Base-by-base conservation (phyloP, 2,888 invertebrate genomes). In the Cremastinae sp. region DNA sequence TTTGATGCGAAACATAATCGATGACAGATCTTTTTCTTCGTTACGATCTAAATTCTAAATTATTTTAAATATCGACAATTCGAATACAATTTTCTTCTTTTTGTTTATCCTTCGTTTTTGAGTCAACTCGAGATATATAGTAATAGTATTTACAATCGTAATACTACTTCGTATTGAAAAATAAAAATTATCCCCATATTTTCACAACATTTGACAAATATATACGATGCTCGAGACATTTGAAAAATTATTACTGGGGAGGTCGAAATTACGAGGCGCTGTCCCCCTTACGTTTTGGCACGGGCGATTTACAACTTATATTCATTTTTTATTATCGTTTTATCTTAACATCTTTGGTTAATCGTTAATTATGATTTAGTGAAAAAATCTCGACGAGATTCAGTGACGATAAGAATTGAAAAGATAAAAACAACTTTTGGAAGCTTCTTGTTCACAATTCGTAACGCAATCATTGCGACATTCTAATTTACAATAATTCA, bases 81-180 rank as follows among this genome's bases (percentile, higher is more conserved):
- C 73, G 69, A 76, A 76, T 76, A 76, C 73, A 69, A 37, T 53
- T 76, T 72, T 72, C 37, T 55, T 49, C 43, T 16, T 59, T 41
- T 12, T 49, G 14, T 20, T 39, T 61, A 12, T 55, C 22, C 37
- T 49, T 51, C 14, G 59, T 65, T 61, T 65, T 66, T 45, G 35
- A 51, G 58, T 73, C 64, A 53, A 69, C 65, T 69, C 59, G 69
- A 76, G 73, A 73, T 69, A 69, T 53, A 53, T 55, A 53, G 55
- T 62, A 49, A 43, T 45, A 58, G 68, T 76, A 76, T 76, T 12
- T 76, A 76, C 76, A 76, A 53, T 76, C 76, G 76, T 76, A 76
- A 73, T 47, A 65, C 76, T 76, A 76, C 59, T 69, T 65, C 69
- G 73, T 76, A 76, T 76, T 76, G 58, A 76, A 76, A 76, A 76